These are phyloP conservation scores for Sialis lutaria DNA, from an alignment of 2,888 invertebrate species.

Conservation along the genomic window DNA sequence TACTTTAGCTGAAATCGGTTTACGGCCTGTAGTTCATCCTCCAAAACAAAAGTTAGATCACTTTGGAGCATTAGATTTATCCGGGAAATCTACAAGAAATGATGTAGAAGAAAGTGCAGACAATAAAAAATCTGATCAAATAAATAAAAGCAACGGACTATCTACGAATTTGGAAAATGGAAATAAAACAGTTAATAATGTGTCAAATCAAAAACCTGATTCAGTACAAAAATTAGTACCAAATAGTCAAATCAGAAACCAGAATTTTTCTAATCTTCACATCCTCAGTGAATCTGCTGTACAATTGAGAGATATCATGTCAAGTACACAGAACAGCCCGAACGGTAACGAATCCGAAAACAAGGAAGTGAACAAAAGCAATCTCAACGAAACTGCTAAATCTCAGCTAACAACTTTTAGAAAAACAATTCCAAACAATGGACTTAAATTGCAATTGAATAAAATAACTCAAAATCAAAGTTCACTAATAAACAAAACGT, in stretches of 20 bases:
- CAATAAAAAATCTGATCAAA: slow-evolving; percentile 9
- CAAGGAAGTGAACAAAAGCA: no score
- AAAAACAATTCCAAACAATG: neutral
- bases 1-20: slow-evolving; percentile 11
- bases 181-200: slow-evolving; percentile 5
- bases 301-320: slow-evolving; percentile 17
- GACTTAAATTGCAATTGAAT: slow-evolving; percentile 10
- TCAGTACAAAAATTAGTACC: slow-evolving; percentile 2
- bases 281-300: slow-evolving; percentile 26
- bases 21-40: neutral
- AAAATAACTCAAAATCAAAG: slow-evolving; percentile 17
- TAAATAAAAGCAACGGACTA: slow-evolving; percentile 3
- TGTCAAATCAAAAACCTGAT: slow-evolving; percentile 8
- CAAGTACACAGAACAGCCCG: slow-evolving; percentile 1
- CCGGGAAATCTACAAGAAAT: slow-evolving; percentile 21
- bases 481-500: neutral
- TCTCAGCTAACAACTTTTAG: no score
- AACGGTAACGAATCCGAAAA: no score
- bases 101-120: slow-evolving; percentile 8
- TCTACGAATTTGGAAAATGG: slow-evolving; percentile 3
- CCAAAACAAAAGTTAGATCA: slow-evolving; percentile 24
- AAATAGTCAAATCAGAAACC: slow-evolving; percentile 8
- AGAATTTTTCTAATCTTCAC: slow-evolving; percentile 32
- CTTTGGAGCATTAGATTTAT: slow-evolving; percentile 34
- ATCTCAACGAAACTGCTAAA: no score